Evolutionary conservation across 2,797 vertebrate genomes (phyloP).

Genomic region (Hippocampus kuda): DNA sequence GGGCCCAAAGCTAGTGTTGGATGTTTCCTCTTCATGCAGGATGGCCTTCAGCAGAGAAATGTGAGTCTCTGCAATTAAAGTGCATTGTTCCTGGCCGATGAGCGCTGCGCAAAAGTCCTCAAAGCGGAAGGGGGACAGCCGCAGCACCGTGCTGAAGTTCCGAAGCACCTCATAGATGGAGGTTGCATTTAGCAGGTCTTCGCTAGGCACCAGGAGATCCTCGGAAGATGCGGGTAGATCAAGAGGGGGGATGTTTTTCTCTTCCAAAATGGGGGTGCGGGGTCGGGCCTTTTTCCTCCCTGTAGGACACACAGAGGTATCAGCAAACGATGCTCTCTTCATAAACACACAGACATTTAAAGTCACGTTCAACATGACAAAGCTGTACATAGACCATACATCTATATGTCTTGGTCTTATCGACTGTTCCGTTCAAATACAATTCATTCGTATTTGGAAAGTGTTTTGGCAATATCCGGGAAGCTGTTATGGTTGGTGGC

Average conservation of each 20-base stretch:
- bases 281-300: constrained; percentile 83
- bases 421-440: not conserved
- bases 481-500: not conserved
- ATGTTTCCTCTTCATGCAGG: constrained; percentile 93
- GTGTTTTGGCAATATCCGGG: not conserved
- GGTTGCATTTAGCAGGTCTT: constrained; percentile 85
- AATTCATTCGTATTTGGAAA: not conserved
- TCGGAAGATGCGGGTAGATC: constrained; percentile 86
- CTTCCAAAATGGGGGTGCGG: constrained; percentile 86
- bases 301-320: constrained; percentile 36
- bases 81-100: constrained; percentile 93
- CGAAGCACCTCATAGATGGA: constrained; percentile 93
- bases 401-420: not conserved
- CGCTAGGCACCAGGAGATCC: constrained; percentile 87
- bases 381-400: too few relatives aligned
- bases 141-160: constrained; percentile 92
- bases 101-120: constrained; percentile 97
- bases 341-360: too few relatives aligned
- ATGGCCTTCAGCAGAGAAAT: constrained; percentile 89
- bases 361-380: too few relatives aligned
- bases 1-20: constrained; percentile 96
- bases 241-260: constrained; percentile 86
- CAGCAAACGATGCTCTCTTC: not conserved
- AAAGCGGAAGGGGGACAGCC: constrained; percentile 94
- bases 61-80: constrained; percentile 93